Evolutionary conservation across 2,113 vertebrate species (phyloP), one percentile per base, ranked within the genome.

Genomic region (Varanus komodoensis): DNA sequence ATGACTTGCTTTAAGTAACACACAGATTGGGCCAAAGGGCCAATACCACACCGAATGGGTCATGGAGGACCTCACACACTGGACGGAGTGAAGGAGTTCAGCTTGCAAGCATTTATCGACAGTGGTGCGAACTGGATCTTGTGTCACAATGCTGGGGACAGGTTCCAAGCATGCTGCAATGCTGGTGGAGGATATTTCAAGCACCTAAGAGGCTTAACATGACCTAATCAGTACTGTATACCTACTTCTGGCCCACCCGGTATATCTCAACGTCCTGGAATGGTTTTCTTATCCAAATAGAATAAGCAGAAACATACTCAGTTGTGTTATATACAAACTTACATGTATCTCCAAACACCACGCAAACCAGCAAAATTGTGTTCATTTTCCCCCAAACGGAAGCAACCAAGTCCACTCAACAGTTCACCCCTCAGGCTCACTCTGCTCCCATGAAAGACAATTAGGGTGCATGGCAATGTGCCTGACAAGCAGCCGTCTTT

Each of bases 321-420:
- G 71, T 15, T n/a, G 68, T 12, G 6, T 6, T 21, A 61, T 54
- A 52, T 15, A 87, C 50, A 81, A 68, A 81, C 23, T 81, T 67
- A 25, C 9, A 77, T 44, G 86, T 81, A 69, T 75, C 86, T 89
- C 88, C 38, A 17, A 12, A 14, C 8, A 52, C 3, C 27, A 85
- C 50, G 48, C 57, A 86, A 44, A 12, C 3, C 64, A 15, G 74
- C 17, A 48, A 1, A 89, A 50, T 32, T 8, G 27, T 3, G 27
- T 64, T 81, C 8, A n/a, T 88, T 29, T 69, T 17, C 73, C 32
- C 69, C 87, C 64, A 69, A 89, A 69, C 48, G 57, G 48, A 88
- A 73, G 50, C 50, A 75, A 6, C n/a, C 54, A 34, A 64, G 57
- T 82, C n/a, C 34, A 61, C 48, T 80, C 78, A 80, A 38, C 27